phyloP scores from a whole-genome alignment of 2,113 vertebrate genomes.

The Embiotoca jacksoni region DNA sequence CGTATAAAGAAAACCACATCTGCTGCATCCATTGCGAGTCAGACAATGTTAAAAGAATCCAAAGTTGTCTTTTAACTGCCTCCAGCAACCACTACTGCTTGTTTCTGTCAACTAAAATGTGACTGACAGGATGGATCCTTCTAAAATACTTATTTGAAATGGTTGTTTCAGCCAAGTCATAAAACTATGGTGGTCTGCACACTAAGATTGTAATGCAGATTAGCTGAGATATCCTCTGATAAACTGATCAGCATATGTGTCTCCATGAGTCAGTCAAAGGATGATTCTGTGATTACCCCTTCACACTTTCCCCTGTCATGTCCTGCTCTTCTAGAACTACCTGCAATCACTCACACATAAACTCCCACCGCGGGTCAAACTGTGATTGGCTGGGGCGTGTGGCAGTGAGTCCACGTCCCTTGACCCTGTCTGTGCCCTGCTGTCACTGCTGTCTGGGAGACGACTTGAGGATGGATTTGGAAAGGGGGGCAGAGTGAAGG shows the following conservation, averaged over 20 bases:
- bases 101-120: too few species aligned
- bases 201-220: not conserved
- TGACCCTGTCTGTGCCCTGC: constrained; percentile 70
- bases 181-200: too few species aligned
- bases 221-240: not conserved
- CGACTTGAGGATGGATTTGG: constrained; percentile 57
- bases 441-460: constrained; percentile 63
- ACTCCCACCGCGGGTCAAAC: constrained; percentile 39
- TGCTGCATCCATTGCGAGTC: too few species aligned
- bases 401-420: constrained; percentile 42
- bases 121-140: too few species aligned
- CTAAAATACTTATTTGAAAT: too few species aligned
- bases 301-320: constrained; percentile 13
- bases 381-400: constrained; percentile 60
- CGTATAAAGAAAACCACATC: too few species aligned
- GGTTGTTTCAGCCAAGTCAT: too few species aligned
- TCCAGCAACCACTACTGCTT: too few species aligned
- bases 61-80: too few species aligned
- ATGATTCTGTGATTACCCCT: not conserved
- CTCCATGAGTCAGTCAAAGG: not conserved
- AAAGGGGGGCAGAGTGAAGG: not conserved
- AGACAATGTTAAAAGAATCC: too few species aligned
- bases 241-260: not conserved
- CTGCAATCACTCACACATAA: constrained; percentile 14
- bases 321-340: constrained; percentile 34